Evolutionary conservation across 2,888 invertebrate species (phyloP).

Genomic region (Cryptocephalus moraei): DNA sequence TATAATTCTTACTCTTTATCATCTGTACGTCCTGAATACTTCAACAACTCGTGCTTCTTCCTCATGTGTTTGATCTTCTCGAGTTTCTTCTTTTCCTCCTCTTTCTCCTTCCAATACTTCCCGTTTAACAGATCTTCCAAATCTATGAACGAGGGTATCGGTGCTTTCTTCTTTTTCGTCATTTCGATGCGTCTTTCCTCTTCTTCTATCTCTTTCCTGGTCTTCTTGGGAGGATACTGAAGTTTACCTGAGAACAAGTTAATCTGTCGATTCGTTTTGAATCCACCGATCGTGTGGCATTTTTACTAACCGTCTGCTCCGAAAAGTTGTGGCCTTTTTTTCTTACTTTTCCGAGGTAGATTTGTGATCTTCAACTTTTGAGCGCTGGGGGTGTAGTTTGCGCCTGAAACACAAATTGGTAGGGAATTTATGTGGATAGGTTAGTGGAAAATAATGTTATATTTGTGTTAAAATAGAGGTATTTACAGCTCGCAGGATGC

Average conservation of each 20-base stretch:
- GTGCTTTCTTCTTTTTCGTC: constrained; percentile 29
- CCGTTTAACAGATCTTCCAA: constrained; percentile 50
- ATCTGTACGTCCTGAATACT: constrained; percentile 19
- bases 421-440: not conserved
- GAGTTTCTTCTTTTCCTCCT: constrained; percentile 23
- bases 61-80: constrained; percentile 23
- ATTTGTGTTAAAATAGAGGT: too few species aligned
- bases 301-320: constrained; percentile 26
- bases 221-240: constrained; percentile 45
- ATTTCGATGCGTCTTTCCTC: constrained; percentile 28
- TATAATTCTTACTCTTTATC: constrained; percentile 10
- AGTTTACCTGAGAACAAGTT: constrained; percentile 38
- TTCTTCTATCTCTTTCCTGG: constrained; percentile 37
- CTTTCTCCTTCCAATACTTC: constrained; percentile 38
- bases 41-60: constrained; percentile 33
- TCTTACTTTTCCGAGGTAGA: constrained; percentile 34
- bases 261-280: not conserved
- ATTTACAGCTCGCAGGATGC: too few species aligned
- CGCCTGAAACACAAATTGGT: constrained; percentile 19
- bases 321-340: constrained; percentile 21
- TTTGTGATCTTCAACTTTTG: constrained; percentile 33
- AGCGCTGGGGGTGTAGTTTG: constrained; percentile 44
- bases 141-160: constrained; percentile 39
- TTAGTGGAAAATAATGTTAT: too few species aligned
- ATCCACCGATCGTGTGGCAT: constrained; percentile 1